phyloP scores from a whole-genome alignment of 2,888 invertebrate species.

The Euplagia quadripunctaria region DNA sequence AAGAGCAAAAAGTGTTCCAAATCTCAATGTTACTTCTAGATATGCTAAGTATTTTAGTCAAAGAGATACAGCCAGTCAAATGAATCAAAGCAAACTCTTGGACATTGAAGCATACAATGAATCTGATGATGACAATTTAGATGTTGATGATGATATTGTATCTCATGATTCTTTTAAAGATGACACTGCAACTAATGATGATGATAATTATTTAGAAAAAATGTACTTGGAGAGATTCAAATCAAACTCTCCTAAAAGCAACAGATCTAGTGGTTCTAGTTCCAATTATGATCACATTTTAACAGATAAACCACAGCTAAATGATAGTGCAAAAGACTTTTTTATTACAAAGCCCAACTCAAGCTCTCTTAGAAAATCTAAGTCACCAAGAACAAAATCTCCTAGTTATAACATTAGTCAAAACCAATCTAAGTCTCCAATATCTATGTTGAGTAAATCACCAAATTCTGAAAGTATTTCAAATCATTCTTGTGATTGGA shows the following conservation, averaged over 20 bases:
- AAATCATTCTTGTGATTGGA: conserved; percentile 39
- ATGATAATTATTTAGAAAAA: conserved; percentile 77
- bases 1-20: conserved; percentile 84
- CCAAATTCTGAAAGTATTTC: conserved; percentile 40
- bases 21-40: conserved; percentile 80
- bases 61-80: conserved; percentile 75
- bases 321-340: conserved; percentile 61
- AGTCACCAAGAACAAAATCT: conserved; percentile 58
- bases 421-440: conserved; percentile 62
- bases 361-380: conserved; percentile 57
- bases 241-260: conserved; percentile 64
- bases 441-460: conserved; percentile 61
- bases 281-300: conserved; percentile 46
- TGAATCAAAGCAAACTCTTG: conserved; percentile 58
- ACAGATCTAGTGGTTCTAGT: conserved; percentile 57
- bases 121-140: conserved; percentile 36
- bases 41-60: conserved; percentile 86
- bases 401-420: conserved; percentile 45
- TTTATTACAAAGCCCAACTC: conserved; percentile 69
- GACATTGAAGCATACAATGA: conserved; percentile 50
- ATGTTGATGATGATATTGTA: conserved; percentile 46
- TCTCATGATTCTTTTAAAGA: conserved; percentile 56
- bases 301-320: conserved; percentile 42
- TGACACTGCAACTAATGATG: conserved; percentile 59
- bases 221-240: conserved; percentile 77